Conservation (phyloP, 2,797 vertebrate species). For the Lagorchestes hirsutus region DNA sequence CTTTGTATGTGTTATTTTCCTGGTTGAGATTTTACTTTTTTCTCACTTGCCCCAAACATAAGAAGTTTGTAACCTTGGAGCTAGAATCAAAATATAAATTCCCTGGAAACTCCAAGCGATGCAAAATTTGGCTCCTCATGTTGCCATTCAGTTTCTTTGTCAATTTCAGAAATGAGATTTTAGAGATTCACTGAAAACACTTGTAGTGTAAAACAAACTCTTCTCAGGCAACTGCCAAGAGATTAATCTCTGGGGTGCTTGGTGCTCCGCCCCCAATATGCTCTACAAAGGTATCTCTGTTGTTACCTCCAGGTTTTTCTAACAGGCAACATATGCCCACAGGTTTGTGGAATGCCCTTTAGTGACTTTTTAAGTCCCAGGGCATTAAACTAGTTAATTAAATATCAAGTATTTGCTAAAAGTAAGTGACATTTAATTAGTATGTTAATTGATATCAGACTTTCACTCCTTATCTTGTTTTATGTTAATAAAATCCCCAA, state of each 20-base stretch:
- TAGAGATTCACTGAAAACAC: slow-evolving; percentile 67
- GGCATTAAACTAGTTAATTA: slow-evolving; percentile 85
- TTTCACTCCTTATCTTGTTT: slow-evolving; percentile 85
- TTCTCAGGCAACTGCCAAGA: slow-evolving; percentile 67
- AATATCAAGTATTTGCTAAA: slow-evolving; percentile 86
- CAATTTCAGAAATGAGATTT: slow-evolving; percentile 53
- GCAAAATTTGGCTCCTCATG: slow-evolving; percentile 57
- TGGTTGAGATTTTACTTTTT: not conserved
- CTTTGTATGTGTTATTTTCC: not conserved
- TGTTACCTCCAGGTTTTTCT: slow-evolving; percentile 74
- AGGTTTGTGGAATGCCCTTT: slow-evolving; percentile 82
- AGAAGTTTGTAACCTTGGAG: not conserved
- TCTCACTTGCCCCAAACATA: slow-evolving; percentile 6
- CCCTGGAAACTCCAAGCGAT: slow-evolving; percentile 1
- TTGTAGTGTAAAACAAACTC: slow-evolving; percentile 73
- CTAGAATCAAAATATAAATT: not conserved
- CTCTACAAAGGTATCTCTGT: slow-evolving; percentile 64
- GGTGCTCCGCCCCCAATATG: slow-evolving; percentile 53
- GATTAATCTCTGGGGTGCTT: slow-evolving; percentile 74
- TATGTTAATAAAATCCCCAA: slow-evolving; percentile 85
- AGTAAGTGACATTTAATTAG: slow-evolving; percentile 87
- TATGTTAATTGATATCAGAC: slow-evolving; percentile 86
- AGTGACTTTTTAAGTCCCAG: slow-evolving; percentile 80
- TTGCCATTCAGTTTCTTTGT: slow-evolving; percentile 58
- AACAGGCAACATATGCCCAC: slow-evolving; percentile 71